Evolutionary conservation across 2,888 invertebrate genomes (phyloP).

Genomic region (Germaria angustata): DNA sequence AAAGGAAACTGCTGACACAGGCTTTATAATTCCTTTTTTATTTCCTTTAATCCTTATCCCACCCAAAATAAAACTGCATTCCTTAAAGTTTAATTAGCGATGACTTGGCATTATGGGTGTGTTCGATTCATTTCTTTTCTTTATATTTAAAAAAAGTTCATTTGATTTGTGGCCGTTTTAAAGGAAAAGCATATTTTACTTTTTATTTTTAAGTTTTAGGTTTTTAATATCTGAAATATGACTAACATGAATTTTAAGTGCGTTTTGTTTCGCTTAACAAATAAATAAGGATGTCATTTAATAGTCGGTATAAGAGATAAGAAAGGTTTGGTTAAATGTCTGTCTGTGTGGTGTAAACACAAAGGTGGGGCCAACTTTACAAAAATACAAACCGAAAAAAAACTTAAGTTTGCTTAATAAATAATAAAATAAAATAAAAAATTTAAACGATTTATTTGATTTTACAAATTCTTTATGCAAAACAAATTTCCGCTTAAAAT

Average conservation of each 20-base stretch:
- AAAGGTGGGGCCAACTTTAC: slow-evolving; percentile 38
- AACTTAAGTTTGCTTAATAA: not conserved
- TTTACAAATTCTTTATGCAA: slow-evolving; percentile 10
- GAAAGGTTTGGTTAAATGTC: slow-evolving; percentile 32
- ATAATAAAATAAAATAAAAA: too few species aligned
- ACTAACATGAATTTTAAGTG: slow-evolving; percentile 41
- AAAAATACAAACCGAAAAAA: not conserved
- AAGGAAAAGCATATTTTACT: not conserved
- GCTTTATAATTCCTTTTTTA: too few species aligned
- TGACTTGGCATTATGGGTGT: slow-evolving; percentile 31
- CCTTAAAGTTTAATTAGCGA: not conserved
- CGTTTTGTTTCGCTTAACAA: slow-evolving; percentile 11
- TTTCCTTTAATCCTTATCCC: not conserved
- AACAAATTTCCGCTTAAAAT: slow-evolving; percentile 12
- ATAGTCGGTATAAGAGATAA: slow-evolving; percentile 33
- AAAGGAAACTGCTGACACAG: too few species aligned
- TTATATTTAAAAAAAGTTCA: too few species aligned
- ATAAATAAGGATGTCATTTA: slow-evolving; percentile 51
- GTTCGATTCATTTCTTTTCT: not conserved
- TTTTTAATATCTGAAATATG: slow-evolving; percentile 48
- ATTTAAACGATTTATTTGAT: slow-evolving; percentile 38
- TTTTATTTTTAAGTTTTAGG: slow-evolving; percentile 32
- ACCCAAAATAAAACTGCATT: slow-evolving; percentile 1
- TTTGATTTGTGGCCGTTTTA: slow-evolving; percentile 42
- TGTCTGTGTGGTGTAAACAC: not conserved